Base-by-base conservation (phyloP, 2,888 invertebrate genomes). In the Panorpa germanica region DNA sequence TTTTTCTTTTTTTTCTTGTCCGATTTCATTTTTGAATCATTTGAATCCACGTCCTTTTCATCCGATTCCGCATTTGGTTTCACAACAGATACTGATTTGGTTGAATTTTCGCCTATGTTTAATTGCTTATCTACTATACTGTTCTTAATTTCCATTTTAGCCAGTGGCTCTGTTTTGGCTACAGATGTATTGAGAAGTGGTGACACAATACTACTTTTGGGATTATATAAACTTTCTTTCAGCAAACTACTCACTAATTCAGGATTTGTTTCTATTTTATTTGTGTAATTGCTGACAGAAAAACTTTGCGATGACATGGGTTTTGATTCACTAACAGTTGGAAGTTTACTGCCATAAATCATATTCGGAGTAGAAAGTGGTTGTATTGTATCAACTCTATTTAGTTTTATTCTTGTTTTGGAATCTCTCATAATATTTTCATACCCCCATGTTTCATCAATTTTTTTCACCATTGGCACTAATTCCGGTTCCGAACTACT, bases 1-100 rank as follows among this genome's bases (percentile, higher is more conserved):
- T 77, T 76, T 45, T 77, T 77, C 46, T 76, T 74, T 41, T 70
- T 69, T 48, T 77, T 78, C 51, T 75, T 78, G 42, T 78, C 77
- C 44, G 61, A 48, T 22, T 26, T 26, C 16, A 17, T 19, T 13
- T 3, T 21, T n/a, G 19, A 7, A 10, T 10, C n/a, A 10, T n/a
- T 19, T 25, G 12, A n/a, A 22, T 11, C 11, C 9, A 9, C 9
- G 9, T 8, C n/a, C n/a, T 5, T 18, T 21, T 8, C 9, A 7
- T 25, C 24, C 2, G 8, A n/a, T 12, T n/a, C 12, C 8, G 13
- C 14, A 15, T 10, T 19, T 19, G 18, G 25, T n/a, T 23, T 23
- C 10, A 23, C 10, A 5, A 13, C 13, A 15, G 15, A 12, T 13
- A 9, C 12, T 13, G 25, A 8, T 25, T 25, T 13, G 14, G n/a